A percentile compares a stretch with the other conserved stretches of the same genome.
These are phyloP conservation scores for Limosa lapponica DNA, from an alignment of 2,797 vertebrate genomes.

Conservation along the genomic window DNA sequence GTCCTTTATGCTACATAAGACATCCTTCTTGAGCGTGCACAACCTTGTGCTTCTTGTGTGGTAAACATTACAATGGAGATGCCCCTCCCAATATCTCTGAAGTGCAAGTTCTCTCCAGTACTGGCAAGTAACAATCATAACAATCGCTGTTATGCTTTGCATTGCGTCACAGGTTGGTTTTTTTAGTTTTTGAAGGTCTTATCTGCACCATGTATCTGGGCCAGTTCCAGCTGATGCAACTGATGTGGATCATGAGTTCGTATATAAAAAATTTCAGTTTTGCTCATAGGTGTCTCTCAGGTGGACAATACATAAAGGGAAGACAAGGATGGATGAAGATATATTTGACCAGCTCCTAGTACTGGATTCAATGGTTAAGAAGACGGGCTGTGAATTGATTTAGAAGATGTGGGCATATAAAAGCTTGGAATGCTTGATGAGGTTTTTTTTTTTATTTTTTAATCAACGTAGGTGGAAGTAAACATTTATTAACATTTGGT, in stretches of 20 bases:
- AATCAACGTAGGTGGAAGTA: constrained; percentile 77
- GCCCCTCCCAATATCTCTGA: constrained; percentile 50
- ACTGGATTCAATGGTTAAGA: constrained; percentile 48
- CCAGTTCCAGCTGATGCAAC: constrained; percentile 70
- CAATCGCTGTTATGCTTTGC: constrained; percentile 9
- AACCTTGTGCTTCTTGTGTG: constrained; percentile 71
- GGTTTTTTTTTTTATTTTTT: constrained; percentile 57
- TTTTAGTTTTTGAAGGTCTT: constrained; percentile 51
- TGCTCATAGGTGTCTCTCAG: constrained; percentile 49
- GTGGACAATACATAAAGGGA: constrained; percentile 9
- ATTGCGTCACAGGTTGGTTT: constrained; percentile 25
- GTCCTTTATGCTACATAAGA: constrained; percentile 58
- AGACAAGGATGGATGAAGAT: constrained; percentile 55
- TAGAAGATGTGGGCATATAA: constrained; percentile 69
- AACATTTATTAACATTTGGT: constrained; percentile 84
- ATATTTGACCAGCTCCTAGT: constrained; percentile 53
- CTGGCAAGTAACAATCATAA: constrained; percentile 52
- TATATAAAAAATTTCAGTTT: constrained; percentile 69
- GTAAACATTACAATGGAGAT: constrained; percentile 57
- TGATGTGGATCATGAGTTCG: constrained; percentile 59
- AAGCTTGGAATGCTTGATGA: constrained; percentile 77
- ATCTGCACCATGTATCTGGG: constrained; percentile 70
- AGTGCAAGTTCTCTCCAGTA: constrained; percentile 56
- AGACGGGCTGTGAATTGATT: constrained; percentile 47
- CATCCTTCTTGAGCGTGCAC: constrained; percentile 63